Evolutionary conservation across 2,113 vertebrate species (phyloP).

Genomic region (Jaculus jaculus): DNA sequence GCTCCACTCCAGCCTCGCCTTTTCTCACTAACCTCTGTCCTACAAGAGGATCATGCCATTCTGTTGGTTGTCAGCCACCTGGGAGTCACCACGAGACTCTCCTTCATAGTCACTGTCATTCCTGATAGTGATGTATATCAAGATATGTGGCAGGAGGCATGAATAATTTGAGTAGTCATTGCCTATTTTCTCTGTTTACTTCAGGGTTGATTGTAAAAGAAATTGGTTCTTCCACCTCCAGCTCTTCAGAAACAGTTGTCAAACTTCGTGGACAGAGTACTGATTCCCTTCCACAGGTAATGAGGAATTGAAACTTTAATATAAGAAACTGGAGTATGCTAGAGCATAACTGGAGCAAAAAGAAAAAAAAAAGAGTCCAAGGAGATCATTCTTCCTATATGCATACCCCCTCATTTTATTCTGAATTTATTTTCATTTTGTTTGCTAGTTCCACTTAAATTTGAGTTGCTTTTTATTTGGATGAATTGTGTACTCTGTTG

Average conservation of each 20-base stretch:
- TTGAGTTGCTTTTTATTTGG: neutral
- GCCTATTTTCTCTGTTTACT: neutral
- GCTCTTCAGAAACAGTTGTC: constrained; percentile 97
- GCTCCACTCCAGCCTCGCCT: neutral
- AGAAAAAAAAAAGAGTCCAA: neutral
- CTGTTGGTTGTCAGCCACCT: neutral
- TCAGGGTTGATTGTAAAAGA: constrained; percentile 97
- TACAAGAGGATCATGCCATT: neutral
- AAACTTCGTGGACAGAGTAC: constrained; percentile 97
- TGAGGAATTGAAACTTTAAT: neutral
- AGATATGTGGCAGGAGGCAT: neutral
- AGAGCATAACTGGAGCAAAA: neutral
- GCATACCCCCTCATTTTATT: neutral
- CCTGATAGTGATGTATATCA: neutral
- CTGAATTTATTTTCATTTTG: neutral
- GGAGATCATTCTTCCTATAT: neutral
- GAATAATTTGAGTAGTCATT: neutral
- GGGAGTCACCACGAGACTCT: neutral
- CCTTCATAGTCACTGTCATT: neutral
- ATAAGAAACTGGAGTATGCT: neutral
- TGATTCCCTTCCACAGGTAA: constrained; percentile 97
- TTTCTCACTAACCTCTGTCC: neutral
- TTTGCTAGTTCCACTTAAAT: constrained; percentile 10
- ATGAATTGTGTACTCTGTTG: neutral
- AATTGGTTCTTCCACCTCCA: constrained; percentile 96